Evolutionary conservation across 1,140 invertebrate species (phyloP).

Genomic region (Ceratosolen solmsi): DNA sequence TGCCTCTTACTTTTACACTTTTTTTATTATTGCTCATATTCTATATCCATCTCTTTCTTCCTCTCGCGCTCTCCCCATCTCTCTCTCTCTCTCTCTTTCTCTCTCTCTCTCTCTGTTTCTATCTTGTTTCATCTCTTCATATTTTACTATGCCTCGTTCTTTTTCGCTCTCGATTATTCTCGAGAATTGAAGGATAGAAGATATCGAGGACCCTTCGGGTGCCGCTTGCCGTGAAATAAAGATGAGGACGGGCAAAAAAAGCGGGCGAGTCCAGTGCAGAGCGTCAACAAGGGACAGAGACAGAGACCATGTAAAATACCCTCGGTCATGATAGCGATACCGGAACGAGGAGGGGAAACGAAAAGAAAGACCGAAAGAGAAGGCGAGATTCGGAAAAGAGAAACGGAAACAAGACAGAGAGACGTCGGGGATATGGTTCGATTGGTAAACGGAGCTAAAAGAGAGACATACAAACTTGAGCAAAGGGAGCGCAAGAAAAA

Average conservation of each 20-base stretch:
- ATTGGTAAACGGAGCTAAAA: conserved; percentile 35
- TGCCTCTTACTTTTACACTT: conserved; percentile 9
- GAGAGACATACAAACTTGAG: conserved; percentile 13
- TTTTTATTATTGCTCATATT: conserved; percentile 24
- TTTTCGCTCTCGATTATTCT: conserved; percentile 2
- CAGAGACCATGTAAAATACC: conserved; percentile 13
- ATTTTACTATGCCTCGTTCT: background rate
- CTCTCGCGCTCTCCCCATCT: background rate
- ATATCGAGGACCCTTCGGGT: conserved; percentile 39
- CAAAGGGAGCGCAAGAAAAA: conserved; percentile 8
- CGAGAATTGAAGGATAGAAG: background rate
- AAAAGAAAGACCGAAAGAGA: too few relatives aligned
- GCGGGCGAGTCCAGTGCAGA: background rate
- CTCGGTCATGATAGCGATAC: background rate
- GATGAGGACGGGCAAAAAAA: conserved; percentile 30
- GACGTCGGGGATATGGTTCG: conserved; percentile 7
- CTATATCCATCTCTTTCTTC: background rate
- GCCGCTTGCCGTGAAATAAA: conserved; percentile 37
- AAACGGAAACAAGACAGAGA: conserved; percentile 29
- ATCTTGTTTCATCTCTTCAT: background rate
- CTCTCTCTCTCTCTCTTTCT: background rate
- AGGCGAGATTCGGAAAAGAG: background rate
- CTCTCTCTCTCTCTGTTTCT: too few relatives aligned
- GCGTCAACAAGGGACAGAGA: conserved; percentile 2
- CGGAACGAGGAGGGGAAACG: conserved; percentile 12